phyloP scores from a whole-genome alignment of 2,888 invertebrate genomes.

The Chrysomela aeneicollis region DNA sequence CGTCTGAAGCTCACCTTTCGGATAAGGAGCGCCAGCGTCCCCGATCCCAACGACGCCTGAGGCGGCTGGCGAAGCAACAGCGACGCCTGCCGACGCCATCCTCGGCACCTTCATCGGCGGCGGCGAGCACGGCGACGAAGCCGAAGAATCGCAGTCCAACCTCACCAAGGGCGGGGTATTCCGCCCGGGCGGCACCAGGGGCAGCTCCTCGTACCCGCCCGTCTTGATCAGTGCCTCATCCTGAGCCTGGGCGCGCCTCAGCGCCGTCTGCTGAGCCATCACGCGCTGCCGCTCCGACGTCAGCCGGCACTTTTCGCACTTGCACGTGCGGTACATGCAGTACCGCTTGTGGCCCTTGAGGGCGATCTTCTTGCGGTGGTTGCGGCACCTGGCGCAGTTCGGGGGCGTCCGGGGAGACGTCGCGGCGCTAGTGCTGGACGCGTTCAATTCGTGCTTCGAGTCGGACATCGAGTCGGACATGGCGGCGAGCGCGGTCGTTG shows the following conservation, averaged over 20 bases:
- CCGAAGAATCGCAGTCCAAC: slow-evolving; percentile 68
- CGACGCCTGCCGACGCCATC: slow-evolving; percentile 47
- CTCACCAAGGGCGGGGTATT: slow-evolving; percentile 60
- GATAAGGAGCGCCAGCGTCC: slow-evolving; percentile 51
- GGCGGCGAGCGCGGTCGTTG: slow-evolving; percentile 25
- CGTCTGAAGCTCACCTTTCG: slow-evolving; percentile 47
- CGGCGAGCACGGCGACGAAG: slow-evolving; percentile 67
- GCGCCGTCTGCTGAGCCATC: slow-evolving; percentile 88
- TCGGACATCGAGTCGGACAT: slow-evolving; percentile 60
- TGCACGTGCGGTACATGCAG: slow-evolving; percentile 85
- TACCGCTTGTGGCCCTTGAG: slow-evolving; percentile 93
- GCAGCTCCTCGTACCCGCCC: slow-evolving; percentile 54
- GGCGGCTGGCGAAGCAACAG: slow-evolving; percentile 57
- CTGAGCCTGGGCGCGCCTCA: slow-evolving; percentile 84
- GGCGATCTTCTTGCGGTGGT: slow-evolving; percentile 88
- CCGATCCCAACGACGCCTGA: slow-evolving; percentile 52
- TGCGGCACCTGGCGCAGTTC: slow-evolving; percentile 91
- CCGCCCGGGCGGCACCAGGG: slow-evolving; percentile 55
- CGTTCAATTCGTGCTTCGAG: slow-evolving; percentile 62
- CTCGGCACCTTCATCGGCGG: slow-evolving; percentile 62
- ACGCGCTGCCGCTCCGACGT: slow-evolving; percentile 87
- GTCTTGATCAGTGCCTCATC: slow-evolving; percentile 71
- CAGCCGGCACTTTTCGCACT: slow-evolving; percentile 85
- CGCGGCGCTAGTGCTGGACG: slow-evolving; percentile 67
- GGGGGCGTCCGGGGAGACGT: slow-evolving; percentile 81